These are phyloP conservation scores for Euproctis similis DNA, from an alignment of 2,888 invertebrate species.

Conservation along the genomic window DNA sequence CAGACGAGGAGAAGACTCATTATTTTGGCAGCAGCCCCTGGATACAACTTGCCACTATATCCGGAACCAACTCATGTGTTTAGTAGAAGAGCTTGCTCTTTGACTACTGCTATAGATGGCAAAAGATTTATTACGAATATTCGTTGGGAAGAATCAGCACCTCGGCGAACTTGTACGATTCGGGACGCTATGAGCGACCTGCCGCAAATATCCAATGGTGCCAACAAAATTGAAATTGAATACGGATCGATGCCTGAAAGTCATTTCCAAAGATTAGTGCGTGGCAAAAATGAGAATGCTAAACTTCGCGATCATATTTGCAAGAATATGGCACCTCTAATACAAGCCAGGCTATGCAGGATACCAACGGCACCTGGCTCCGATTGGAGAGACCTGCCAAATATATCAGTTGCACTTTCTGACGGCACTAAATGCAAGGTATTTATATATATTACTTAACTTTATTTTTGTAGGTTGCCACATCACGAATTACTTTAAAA, in stretches of 20 bases:
- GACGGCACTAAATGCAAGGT: conserved; percentile 81
- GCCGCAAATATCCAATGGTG: conserved; percentile 84
- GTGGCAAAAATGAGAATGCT: conserved; percentile 74
- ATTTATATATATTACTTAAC: conserved; percentile 17
- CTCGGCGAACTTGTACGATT: conserved; percentile 84
- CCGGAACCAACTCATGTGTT: conserved; percentile 89
- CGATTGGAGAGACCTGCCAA: conserved; percentile 92
- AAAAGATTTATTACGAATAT: conserved; percentile 71
- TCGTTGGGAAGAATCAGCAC: conserved; percentile 81
- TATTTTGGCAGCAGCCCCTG: conserved; percentile 88
- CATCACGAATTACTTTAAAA: too few species aligned
- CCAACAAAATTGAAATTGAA: conserved; percentile 79
- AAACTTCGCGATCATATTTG: conserved; percentile 85
- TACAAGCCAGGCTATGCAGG: conserved; percentile 84
- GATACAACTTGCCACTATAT: conserved; percentile 81
- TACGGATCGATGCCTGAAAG: conserved; percentile 83
- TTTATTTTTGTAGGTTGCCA: too few species aligned
- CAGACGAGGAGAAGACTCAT: conserved; percentile 87
- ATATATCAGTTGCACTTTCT: conserved; percentile 80
- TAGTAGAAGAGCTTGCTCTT: conserved; percentile 79
- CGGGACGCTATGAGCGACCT: conserved; percentile 90
- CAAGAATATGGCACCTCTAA: conserved; percentile 88
- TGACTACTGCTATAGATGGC: conserved; percentile 60
- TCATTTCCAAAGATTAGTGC: conserved; percentile 84
- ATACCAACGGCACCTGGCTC: conserved; percentile 85